Evolutionary conservation across 2,888 invertebrate genomes (phyloP).

Genomic region (Pyralis farinalis): DNA sequence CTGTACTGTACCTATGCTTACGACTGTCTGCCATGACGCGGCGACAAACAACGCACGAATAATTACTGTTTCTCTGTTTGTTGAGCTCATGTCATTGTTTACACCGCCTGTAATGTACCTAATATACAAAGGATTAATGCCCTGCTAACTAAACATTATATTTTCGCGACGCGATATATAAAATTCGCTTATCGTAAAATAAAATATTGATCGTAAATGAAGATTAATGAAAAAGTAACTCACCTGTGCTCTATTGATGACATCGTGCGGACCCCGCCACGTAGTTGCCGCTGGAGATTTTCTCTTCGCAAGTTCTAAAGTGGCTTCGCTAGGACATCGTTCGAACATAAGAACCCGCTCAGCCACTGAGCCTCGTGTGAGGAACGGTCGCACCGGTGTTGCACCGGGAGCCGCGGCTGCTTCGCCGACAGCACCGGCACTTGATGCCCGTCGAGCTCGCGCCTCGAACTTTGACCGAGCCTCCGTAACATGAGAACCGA

Average conservation of each 20-base stretch:
- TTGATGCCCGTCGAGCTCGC: constrained; percentile 69
- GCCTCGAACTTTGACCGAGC: constrained; percentile 76
- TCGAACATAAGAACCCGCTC: constrained; percentile 95
- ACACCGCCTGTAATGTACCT: constrained; percentile 7
- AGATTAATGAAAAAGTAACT: constrained; percentile 14
- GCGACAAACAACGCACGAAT: constrained; percentile 25
- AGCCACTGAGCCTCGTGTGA: constrained; percentile 94
- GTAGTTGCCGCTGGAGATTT: constrained; percentile 77
- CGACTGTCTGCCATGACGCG: constrained; percentile 20
- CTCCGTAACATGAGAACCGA: constrained; percentile 75
- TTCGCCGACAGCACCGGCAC: constrained; percentile 61
- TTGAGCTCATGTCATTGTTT: constrained; percentile 17
- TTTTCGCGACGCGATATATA: neutral
- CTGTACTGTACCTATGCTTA: constrained; percentile 3
- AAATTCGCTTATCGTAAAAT: too few species aligned
- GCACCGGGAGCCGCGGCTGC: constrained; percentile 46
- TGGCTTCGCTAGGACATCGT: constrained; percentile 90
- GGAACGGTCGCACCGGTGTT: constrained; percentile 89
- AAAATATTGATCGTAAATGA: neutral
- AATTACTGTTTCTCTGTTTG: constrained; percentile 30
- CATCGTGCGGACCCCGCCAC: constrained; percentile 79
- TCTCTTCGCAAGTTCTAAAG: constrained; percentile 84
- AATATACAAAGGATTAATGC: too few species aligned
- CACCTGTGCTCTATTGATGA: constrained; percentile 79
- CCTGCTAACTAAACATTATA: too few species aligned